phyloP scores from a whole-genome alignment of 2,888 invertebrate species.

The Thelaira solivaga region DNA sequence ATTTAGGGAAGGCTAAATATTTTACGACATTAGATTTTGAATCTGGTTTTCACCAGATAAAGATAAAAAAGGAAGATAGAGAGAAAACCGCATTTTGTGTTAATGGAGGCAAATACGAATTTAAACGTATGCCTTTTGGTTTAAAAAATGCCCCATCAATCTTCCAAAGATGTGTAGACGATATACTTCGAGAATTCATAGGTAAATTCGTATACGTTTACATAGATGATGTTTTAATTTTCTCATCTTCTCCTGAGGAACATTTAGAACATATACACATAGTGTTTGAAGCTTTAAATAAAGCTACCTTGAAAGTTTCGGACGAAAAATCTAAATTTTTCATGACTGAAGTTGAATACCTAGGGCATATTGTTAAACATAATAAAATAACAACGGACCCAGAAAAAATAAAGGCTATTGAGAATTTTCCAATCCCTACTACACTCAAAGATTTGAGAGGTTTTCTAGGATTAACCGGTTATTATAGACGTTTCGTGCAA shows the following conservation, averaged over 20 bases:
- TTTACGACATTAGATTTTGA: conserved; percentile 22
- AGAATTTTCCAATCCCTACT: conserved; percentile 2
- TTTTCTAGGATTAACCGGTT: too few species aligned
- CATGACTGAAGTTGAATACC: neutral
- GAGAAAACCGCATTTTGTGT: conserved; percentile 10
- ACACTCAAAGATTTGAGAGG: neutral
- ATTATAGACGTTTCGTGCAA: too few species aligned
- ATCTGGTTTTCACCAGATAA: conserved; percentile 17
- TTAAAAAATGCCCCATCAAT: neutral
- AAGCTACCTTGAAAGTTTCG: neutral
- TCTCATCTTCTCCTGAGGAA: conserved; percentile 5
- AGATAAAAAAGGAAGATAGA: neutral
- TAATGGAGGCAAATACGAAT: conserved; percentile 3
- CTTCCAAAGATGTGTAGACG: conserved; percentile 21
- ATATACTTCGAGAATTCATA: conserved; percentile 18
- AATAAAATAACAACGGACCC: neutral
- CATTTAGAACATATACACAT: conserved; percentile 1
- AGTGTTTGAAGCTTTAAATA: neutral
- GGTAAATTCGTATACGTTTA: conserved; percentile 20
- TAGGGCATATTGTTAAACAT: neutral
- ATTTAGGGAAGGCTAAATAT: too few species aligned
- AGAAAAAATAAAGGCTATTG: neutral
- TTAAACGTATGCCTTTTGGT: neutral
- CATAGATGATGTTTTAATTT: conserved; percentile 21
- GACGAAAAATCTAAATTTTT: neutral